A percentile compares a stretch with the other conserved stretches of the same genome.
Conservation (phyloP, 2,797 vertebrate genomes). For the Acrossocheilus wenchowensis region DNA sequence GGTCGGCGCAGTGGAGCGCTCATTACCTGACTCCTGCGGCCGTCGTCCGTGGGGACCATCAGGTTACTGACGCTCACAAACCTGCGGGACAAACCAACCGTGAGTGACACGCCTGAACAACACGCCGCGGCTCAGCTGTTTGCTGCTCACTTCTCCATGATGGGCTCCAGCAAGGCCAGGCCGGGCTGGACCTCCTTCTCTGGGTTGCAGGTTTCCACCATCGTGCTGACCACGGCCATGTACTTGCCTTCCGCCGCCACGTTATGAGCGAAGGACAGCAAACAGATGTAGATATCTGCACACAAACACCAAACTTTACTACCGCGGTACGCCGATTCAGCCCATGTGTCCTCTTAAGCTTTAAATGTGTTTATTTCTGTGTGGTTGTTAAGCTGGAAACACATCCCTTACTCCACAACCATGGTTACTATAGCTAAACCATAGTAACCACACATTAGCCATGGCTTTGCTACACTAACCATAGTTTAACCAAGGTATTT, state of each 20-base stretch:
- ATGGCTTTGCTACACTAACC: too few relatives aligned
- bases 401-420: not conserved
- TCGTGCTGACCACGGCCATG: constrained; percentile 79
- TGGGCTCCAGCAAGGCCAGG: constrained; percentile 78
- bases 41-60: constrained; percentile 76
- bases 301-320: constrained; percentile 20
- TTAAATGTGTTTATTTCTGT: too few relatives aligned
- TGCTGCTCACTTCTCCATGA: constrained; percentile 75
- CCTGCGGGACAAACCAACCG: constrained; percentile 58
- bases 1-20: not conserved
- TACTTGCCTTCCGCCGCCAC: constrained; percentile 79
- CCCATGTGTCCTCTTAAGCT: not conserved
- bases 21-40: constrained; percentile 76
- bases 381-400: too few relatives aligned
- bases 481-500: too few relatives aligned
- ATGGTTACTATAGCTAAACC: too few relatives aligned
- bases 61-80: constrained; percentile 74
- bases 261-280: constrained; percentile 76
- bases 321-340: too few relatives aligned
- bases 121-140: too few relatives aligned
- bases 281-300: constrained; percentile 80
- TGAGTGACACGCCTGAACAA: not conserved
- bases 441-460: too few relatives aligned
- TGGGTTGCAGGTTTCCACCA: constrained; percentile 75
- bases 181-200: constrained; percentile 79